Evolutionary conservation across 2,113 vertebrate species (phyloP), one percentile per base, ranked within the genome.

Genomic region (Plotosus lineatus): DNA sequence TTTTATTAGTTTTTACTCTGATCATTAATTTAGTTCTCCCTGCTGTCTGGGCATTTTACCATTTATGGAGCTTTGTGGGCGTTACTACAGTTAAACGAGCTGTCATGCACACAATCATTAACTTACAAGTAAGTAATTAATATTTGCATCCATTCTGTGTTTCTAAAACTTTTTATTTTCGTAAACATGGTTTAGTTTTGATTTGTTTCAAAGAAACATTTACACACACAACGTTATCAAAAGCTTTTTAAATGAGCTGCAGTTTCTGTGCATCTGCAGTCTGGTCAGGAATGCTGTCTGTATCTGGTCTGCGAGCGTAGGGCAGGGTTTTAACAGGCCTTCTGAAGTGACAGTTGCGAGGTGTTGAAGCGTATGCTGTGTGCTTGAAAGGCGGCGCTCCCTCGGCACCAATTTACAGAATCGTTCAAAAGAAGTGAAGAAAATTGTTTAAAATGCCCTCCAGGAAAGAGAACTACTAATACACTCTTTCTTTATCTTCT

Each of bases 121-220:
- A 61, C 11, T 33, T 33, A 17, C 4, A 2, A 7, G 4, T 14
- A n/a, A n/a, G n/a, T n/a, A n/a, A n/a, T n/a, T n/a, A 26, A 58
- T 28, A n/a, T 55, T 3, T 9, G 21, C 21, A 23, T n/a, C n/a
- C n/a, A n/a, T n/a, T n/a, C n/a, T n/a, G n/a, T n/a, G n/a, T n/a
- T 55, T n/a, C 51, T 8, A n/a, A 56, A 56, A 56, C 8, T 2
- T 56, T 26, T n/a, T 21, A 8, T 1, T 11, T 10, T 26, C 9
- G 2, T 3, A 3, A 3, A 8, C 2, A 55, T n/a, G 11, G 12
- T 1, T 5, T 28, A 28, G 1, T 10, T 15, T 15, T 4, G 1
- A 12, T 28, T 28, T 58, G 55, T 9, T 26, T 58, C 28, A 26
- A 2, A 10, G 9, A 58, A 28, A 26, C n/a, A 58, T 28, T 28